These are phyloP conservation scores for Myotis pilosus DNA, from an alignment of 2,797 vertebrate genomes.

Conservation along the genomic window DNA sequence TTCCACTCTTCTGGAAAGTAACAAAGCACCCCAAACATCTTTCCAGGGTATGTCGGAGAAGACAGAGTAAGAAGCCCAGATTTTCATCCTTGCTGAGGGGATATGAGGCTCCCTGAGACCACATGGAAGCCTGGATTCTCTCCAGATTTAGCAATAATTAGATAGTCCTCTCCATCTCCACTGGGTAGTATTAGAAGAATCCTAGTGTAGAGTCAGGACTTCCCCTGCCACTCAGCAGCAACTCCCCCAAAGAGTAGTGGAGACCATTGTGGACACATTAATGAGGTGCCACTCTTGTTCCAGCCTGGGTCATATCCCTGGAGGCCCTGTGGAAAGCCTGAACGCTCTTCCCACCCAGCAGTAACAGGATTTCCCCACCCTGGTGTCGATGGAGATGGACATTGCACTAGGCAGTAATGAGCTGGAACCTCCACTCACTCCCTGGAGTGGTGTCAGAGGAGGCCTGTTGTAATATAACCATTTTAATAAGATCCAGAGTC, in stretches of 20 bases:
- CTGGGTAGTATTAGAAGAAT: neutral
- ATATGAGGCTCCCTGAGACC: neutral
- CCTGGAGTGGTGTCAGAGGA: neutral
- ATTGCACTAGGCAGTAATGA: neutral
- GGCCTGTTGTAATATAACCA: neutral
- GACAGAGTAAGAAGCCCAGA: neutral
- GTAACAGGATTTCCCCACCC: neutral
- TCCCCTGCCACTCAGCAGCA: neutral
- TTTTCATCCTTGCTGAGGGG: neutral
- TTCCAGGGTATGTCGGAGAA: neutral
- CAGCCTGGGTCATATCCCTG: neutral
- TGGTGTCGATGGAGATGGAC: neutral
- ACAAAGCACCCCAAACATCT: neutral
- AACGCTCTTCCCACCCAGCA: neutral
- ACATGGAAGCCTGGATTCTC: neutral
- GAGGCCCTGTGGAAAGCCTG: neutral
- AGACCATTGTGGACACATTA: neutral
- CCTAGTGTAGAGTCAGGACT: neutral
- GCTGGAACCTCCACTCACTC: neutral
- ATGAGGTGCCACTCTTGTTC: accelerated
- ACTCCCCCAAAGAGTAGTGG: neutral
- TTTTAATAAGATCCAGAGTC: neutral
- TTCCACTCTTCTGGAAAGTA: neutral
- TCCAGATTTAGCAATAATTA: neutral
- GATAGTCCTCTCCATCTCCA: neutral